Conservation (phyloP, 37 sponge, comb jelly and placozoan species). For the Ephydatia muelleri region DNA sequence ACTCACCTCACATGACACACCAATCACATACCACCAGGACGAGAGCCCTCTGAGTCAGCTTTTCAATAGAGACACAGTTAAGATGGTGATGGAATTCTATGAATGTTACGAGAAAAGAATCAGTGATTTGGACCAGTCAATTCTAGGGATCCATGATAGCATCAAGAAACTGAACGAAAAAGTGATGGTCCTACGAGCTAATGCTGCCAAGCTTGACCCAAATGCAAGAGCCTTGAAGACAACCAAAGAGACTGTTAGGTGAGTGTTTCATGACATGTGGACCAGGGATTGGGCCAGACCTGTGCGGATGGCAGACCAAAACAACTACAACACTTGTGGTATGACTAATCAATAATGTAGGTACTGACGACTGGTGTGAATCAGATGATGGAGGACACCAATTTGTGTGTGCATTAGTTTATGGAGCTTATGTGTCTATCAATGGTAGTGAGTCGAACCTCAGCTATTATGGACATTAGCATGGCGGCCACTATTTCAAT, state of each 20-base stretch:
- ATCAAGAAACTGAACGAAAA: background rate
- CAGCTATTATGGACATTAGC: no score
- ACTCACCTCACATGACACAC: background rate
- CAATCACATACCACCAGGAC: background rate
- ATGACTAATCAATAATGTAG: no score
- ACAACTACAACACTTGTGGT: no score
- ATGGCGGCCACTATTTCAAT: no score
- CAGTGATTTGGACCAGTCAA: conserved; percentile 12
- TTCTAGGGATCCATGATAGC: background rate
- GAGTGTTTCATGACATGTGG: background rate
- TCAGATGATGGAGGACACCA: no score
- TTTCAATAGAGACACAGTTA: background rate
- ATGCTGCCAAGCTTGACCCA: conserved; percentile 45
- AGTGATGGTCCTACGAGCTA: conserved; percentile 19
- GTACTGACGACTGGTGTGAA: no score
- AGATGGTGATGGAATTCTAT: conserved; percentile 38
- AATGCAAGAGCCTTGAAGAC: background rate
- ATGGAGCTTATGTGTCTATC: no score
- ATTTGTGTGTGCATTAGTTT: no score
- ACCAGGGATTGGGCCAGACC: no score
- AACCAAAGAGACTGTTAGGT: conserved; percentile 23
- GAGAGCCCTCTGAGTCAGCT: conserved; percentile 14
- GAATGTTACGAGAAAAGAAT: conserved; percentile 22
- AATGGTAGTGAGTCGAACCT: no score
- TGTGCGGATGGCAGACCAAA: no score